These are phyloP conservation scores for Helostoma temminkii DNA, from an alignment of 2,797 vertebrate species.

Conservation along the genomic window DNA sequence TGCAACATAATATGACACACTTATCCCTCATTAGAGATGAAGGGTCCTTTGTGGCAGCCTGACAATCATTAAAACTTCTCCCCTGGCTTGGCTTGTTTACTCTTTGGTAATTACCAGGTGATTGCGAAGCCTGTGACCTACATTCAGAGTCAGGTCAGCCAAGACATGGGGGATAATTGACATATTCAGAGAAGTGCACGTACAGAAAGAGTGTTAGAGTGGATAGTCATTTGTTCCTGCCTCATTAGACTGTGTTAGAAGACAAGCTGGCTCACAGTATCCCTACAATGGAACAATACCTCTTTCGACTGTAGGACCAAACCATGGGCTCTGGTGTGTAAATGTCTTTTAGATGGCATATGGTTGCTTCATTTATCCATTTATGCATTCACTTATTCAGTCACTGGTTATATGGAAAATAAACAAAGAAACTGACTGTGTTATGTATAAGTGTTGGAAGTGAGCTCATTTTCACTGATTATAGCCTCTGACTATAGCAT, in stretches of 20 bases:
- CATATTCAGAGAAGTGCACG: slow-evolving; percentile 81
- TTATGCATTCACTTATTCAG: slow-evolving; percentile 42
- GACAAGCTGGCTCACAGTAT: slow-evolving; percentile 79
- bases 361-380: slow-evolving; percentile 46
- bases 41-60: slow-evolving; percentile 86
- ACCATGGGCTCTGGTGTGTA: slow-evolving; percentile 47
- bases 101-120: slow-evolving; percentile 85
- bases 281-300: slow-evolving; percentile 71
- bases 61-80: slow-evolving; percentile 86
- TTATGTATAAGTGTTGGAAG: slow-evolving; percentile 35
- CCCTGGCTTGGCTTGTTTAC: slow-evolving; percentile 83
- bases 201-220: slow-evolving; percentile 78
- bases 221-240: slow-evolving; percentile 79
- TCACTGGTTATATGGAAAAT: slow-evolving; percentile 45
- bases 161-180: slow-evolving; percentile 82
- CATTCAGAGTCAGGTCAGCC: slow-evolving; percentile 82
- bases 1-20: slow-evolving; percentile 85
- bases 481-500: slow-evolving; percentile 28
- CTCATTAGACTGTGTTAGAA: slow-evolving; percentile 83
- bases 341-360: slow-evolving; percentile 49
- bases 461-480: slow-evolving; percentile 40
- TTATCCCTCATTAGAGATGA: slow-evolving; percentile 88
- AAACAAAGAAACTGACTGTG: slow-evolving; percentile 38
- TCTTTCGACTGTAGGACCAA: slow-evolving; percentile 55
- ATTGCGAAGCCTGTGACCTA: slow-evolving; percentile 84